Percentiles rank a stretch among this genome's conserved stretches.
phyloP scores from a whole-genome alignment of 2,113 vertebrate species.

The Nothocercus nigrocapillus region DNA sequence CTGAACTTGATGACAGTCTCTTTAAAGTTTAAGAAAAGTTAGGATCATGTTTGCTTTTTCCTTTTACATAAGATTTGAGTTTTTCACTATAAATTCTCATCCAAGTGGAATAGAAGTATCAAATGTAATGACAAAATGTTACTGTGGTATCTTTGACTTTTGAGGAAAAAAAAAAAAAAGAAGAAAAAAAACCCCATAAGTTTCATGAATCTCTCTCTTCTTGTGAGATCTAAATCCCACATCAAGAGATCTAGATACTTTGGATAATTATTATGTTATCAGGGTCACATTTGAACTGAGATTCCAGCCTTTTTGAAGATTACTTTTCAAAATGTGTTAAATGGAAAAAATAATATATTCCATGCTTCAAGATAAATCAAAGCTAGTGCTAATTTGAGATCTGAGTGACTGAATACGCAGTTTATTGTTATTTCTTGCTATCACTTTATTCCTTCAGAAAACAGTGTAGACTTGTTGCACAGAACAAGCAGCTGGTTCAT shows the following conservation, averaged over 20 bases:
- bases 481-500: neutral
- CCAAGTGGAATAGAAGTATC: neutral
- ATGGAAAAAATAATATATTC: neutral
- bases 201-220: conserved; percentile 39
- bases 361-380: neutral
- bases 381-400: neutral
- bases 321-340: neutral
- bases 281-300: conserved; percentile 11
- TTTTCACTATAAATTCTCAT: conserved; percentile 8
- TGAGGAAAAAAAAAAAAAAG: neutral
- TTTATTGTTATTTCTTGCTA: neutral
- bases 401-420: neutral
- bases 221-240: neutral
- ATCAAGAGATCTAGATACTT: neutral
- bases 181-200: neutral
- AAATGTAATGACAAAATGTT: neutral
- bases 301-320: neutral
- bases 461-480: neutral
- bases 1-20: neutral
- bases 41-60: neutral
- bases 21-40: neutral
- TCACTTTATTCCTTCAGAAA: neutral
- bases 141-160: neutral
- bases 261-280: neutral
- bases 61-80: neutral